Conservation (phyloP, 1,140 invertebrate genomes). For the Macrosteles quadrilineatus region DNA sequence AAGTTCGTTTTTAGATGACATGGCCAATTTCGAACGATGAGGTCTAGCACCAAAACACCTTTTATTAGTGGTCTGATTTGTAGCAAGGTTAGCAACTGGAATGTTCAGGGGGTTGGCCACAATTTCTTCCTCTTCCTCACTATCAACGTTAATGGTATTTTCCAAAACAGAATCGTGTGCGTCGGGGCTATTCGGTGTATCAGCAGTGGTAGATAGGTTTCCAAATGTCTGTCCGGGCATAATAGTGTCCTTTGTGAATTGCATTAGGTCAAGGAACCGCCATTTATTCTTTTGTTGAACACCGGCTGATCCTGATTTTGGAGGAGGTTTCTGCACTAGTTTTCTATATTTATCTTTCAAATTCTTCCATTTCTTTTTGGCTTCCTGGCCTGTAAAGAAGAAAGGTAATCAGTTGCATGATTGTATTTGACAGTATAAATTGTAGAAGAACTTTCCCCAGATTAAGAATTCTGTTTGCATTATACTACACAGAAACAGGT, state of each 20-base stretch:
- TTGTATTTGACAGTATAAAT: too few relatives aligned
- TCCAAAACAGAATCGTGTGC: background rate
- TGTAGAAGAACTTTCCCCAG: too few relatives aligned
- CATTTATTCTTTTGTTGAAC: background rate
- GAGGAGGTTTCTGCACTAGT: background rate
- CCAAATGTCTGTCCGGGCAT: background rate
- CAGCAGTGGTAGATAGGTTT: background rate
- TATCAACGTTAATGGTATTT: background rate
- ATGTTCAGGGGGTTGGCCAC: background rate
- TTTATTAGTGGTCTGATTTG: background rate
- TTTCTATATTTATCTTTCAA: conserved; percentile 7
- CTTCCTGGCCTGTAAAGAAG: background rate
- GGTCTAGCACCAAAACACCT: background rate
- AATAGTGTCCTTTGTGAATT: background rate
- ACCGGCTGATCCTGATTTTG: background rate
- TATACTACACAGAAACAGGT: too few relatives aligned
- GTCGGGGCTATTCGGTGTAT: background rate
- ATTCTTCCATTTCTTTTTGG: conserved; percentile 4
- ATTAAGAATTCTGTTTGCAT: too few relatives aligned
- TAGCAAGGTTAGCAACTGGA: background rate
- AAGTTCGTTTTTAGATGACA: background rate
- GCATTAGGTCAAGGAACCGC: background rate
- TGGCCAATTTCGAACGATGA: background rate
- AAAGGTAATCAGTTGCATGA: too few relatives aligned
- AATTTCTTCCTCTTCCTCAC: background rate